phyloP scores from a whole-genome alignment of 2,797 vertebrate genomes.

The Poeciliopsis presidionis region DNA sequence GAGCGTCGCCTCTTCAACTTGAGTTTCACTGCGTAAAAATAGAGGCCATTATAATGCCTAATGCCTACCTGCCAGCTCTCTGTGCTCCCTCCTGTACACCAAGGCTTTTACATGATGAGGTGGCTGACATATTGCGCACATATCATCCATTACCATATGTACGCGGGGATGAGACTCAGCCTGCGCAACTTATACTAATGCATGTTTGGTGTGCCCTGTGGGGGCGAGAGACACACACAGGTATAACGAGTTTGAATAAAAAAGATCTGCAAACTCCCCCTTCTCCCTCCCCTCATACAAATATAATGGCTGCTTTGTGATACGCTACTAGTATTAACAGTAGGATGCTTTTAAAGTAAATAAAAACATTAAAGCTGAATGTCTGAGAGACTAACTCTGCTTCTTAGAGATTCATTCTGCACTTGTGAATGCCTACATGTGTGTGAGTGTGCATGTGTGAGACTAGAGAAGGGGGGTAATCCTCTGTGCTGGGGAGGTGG shows the following conservation, averaged over 20 bases:
- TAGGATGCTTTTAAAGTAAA: conserved; percentile 82
- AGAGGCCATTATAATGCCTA: conserved; percentile 80
- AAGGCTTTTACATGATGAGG: conserved; percentile 85
- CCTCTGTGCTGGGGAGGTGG: conserved; percentile 61
- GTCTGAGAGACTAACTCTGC: conserved; percentile 33
- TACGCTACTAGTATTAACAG: conserved; percentile 75
- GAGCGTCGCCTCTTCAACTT: conserved; percentile 77
- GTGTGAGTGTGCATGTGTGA: conserved; percentile 15
- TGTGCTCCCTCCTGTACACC: conserved; percentile 72
- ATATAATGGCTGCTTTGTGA: conserved; percentile 73
- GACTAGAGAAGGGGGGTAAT: conserved; percentile 56
- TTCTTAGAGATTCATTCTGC: conserved; percentile 31
- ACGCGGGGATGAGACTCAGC: conserved; percentile 75
- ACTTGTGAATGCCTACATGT: conserved; percentile 16
- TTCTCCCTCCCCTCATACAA: conserved; percentile 54
- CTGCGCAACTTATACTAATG: conserved; percentile 82
- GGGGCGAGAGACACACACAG: conserved; percentile 64
- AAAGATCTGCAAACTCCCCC: conserved; percentile 57
- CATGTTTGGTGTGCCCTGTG: conserved; percentile 81
- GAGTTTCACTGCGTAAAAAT: conserved; percentile 75
- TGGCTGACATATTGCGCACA: conserved; percentile 82
- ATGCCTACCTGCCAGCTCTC: conserved; percentile 78
- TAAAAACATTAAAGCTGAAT: conserved; percentile 73
- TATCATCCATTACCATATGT: conserved; percentile 84
- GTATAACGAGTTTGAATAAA: conserved; percentile 53